Evolutionary conservation across 1,140 invertebrate genomes (phyloP).

Genomic region (Drosophila busckii): DNA sequence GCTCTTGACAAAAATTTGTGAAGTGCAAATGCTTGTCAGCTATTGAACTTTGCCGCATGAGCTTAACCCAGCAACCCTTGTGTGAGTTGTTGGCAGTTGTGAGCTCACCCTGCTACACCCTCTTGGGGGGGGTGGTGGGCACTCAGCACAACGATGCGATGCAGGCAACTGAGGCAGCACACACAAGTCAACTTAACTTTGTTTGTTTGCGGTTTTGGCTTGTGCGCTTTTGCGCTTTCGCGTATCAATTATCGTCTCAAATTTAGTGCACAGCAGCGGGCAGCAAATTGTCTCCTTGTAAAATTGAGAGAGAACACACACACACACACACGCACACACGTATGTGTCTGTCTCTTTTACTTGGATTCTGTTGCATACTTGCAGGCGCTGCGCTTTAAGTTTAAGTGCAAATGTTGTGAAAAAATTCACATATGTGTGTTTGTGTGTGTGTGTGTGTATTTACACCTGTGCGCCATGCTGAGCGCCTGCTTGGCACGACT

Average conservation of each 20-base stretch:
- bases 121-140: too few species aligned
- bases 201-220: constrained; percentile 70
- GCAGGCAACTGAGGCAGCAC: too few species aligned
- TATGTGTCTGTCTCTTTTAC: constrained; percentile 1
- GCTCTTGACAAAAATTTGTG: too few species aligned
- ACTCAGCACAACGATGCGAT: too few species aligned
- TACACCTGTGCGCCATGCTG: constrained; percentile 2
- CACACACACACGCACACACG: too few species aligned
- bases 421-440: constrained; percentile 5
- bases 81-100: too few species aligned
- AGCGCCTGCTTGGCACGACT: constrained; percentile 29
- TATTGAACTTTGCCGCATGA: too few species aligned
- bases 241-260: constrained; percentile 72
- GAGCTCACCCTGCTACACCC: too few species aligned
- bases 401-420: constrained; percentile 50
- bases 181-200: constrained; percentile 55
- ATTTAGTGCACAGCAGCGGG: constrained; percentile 46
- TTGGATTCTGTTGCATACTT: constrained; percentile 31
- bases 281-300: not conserved
- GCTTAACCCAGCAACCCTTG: too few species aligned
- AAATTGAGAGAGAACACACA: too few species aligned
- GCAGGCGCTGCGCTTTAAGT: constrained; percentile 48
- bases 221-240: constrained; percentile 63
- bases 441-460: too few species aligned
- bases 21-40: too few species aligned